phyloP scores from a whole-genome alignment of 1,140 invertebrate species.

The Ceratina calcarata region DNA sequence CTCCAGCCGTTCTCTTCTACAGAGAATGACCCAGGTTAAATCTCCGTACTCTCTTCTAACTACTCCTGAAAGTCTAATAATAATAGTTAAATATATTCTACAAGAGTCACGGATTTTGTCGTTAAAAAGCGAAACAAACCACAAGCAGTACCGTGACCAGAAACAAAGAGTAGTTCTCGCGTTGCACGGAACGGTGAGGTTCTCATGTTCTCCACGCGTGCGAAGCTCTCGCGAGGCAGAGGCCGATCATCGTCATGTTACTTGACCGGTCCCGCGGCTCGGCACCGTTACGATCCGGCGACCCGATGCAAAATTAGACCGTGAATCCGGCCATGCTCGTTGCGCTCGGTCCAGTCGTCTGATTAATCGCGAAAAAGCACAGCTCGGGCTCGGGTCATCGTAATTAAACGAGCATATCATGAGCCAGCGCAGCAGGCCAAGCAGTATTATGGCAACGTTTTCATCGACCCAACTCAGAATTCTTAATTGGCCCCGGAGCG shows the following conservation, averaged over 20 bases:
- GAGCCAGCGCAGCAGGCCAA: not conserved
- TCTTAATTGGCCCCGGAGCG: constrained; percentile 11
- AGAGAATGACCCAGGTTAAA: too few relatives aligned
- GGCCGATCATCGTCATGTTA: not conserved
- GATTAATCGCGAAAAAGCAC: constrained; percentile 29
- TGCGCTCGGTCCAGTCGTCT: not conserved
- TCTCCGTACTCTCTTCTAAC: too few relatives aligned
- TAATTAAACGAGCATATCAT: not conserved
- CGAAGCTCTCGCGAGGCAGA: not conserved
- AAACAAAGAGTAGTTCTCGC: constrained; percentile 9
- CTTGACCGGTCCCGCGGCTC: not conserved
- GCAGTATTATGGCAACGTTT: not conserved
- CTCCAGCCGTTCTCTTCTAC: too few relatives aligned
- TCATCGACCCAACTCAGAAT: not conserved
- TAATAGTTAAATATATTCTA: not conserved
- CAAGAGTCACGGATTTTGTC: too few relatives aligned
- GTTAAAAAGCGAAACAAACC: constrained; percentile 1
- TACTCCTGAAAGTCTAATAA: too few relatives aligned
- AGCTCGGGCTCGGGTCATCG: not conserved
- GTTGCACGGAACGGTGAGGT: not conserved
- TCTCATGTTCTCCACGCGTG: not conserved
- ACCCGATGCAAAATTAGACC: constrained; percentile 43
- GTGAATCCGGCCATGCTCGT: constrained; percentile 23
- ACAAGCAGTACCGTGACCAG: not conserved
- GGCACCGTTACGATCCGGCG: constrained; percentile 15